Evolutionary conservation across 2,113 vertebrate genomes (phyloP), one percentile per base, ranked within the genome.

Genomic region (Excalfactoria chinensis): DNA sequence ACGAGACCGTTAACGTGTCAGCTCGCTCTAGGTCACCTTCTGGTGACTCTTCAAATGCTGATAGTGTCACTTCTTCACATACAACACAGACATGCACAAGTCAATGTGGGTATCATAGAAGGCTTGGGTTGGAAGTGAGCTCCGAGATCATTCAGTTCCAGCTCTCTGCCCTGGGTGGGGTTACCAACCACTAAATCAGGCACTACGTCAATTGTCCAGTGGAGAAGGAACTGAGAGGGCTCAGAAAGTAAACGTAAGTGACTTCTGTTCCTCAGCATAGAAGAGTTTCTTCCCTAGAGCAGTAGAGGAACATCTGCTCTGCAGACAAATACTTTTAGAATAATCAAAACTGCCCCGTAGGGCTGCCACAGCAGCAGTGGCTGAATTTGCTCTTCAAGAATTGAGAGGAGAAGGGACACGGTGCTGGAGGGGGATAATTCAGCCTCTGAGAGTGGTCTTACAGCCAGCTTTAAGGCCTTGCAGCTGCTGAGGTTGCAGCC

Each of bases 381-480:
- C 71, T 77, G 51, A 12, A 37, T 88, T 77, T 88, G 76, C 60
- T 67, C 37, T 53, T 2, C 1, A 9, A 9, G 34, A 48, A 32
- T 16, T 9, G 6, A 82, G 46, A 81, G 74, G 71, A 73, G 53
- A 9, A 0, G 7, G 20, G 20, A 10, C 37, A 41, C 41, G 0
- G 60, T 40, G 37, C 25, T 89, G 70, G 0, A 15, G 22, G 4
- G 28, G 43, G 40, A 30, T 30, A 46, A 9, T 1, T 2, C 20
- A 83, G 53, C 15, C 40, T 56, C 6, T 1, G 1, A 56, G 44
- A 69, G 43, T 1, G 0, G 21, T 87, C 78, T 67, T 85, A 82
- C 0, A 1, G 68, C 60, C 90, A 63, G 32, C 0, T 0, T 32
- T 70, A 8, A 2, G 2, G 80, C 68, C 60, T 63, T 58, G 71